Conservation (phyloP, 2,113 vertebrate genomes). For the Nothobranchius kuhntae region DNA sequence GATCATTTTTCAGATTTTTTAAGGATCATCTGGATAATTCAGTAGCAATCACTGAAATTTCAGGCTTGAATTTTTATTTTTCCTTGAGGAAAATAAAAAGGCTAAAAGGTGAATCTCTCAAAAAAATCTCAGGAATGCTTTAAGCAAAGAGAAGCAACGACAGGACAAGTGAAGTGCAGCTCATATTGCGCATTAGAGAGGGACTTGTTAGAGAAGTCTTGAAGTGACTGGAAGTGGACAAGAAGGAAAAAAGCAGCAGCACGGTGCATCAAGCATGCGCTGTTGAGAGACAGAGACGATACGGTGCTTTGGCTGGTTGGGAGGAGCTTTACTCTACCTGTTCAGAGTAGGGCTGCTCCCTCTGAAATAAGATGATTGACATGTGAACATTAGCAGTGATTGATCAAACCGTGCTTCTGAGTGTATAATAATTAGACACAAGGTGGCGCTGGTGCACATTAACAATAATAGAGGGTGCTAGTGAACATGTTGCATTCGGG, state of each 20-base stretch:
- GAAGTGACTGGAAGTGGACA: conserved; percentile 20
- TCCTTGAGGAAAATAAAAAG: conserved; percentile 27
- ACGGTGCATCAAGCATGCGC: conserved; percentile 74
- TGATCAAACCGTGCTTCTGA: conserved; percentile 40
- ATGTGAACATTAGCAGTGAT: conserved; percentile 73
- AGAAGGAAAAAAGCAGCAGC: conserved; percentile 28
- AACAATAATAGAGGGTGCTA: conserved; percentile 27
- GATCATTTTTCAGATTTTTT: not conserved
- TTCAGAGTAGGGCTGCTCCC: conserved; percentile 79
- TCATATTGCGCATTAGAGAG: conserved; percentile 44
- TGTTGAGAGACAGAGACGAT: conserved; percentile 59
- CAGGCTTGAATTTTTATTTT: conserved; percentile 23
- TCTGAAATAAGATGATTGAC: conserved; percentile 84
- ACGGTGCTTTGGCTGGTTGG: conserved; percentile 48
- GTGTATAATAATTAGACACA: conserved; percentile 45
- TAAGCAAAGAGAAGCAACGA: conserved; percentile 28
- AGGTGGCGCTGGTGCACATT: conserved; percentile 24
- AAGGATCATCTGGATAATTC: not conserved
- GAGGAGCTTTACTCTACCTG: conserved; percentile 83
- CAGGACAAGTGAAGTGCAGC: conserved; percentile 18
- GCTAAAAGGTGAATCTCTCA: conserved; percentile 29
- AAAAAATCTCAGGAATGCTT: conserved; percentile 33
- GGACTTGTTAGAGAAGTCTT: conserved; percentile 46
- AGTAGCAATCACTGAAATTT: conserved; percentile 20
- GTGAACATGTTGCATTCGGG: conserved; percentile 35